Evolutionary conservation across 1,140 invertebrate genomes (phyloP), one percentile per base, ranked within the genome.

Genomic region (Paralvinella palmiformis): DNA sequence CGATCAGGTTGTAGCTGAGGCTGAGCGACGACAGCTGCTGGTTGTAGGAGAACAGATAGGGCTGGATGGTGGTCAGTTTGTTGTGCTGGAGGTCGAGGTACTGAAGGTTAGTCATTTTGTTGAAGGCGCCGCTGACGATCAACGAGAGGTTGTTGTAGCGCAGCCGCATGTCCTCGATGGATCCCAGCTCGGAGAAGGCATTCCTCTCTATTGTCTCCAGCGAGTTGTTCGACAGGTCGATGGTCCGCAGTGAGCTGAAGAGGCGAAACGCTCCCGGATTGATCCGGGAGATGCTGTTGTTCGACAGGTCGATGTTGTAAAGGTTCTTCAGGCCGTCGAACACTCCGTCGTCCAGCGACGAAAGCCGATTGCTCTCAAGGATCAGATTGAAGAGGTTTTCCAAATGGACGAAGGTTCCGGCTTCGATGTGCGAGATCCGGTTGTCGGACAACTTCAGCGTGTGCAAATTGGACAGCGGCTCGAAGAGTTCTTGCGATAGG

Each of bases 81-180:
- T 57, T 57, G 55, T 57, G 20, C 20, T 57, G 29, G 27, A 57
- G 55, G 33, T 57, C 33, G 29, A 57, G 55, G 33, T 32, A 57
- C 20, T 22, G 27, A 7, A 57, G 33, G 17, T 33, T 33, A 24
- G 22, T 15, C 5, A 57, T 24, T 20, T 36, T 36, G 27, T 33
- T 57, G 29, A 57, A 57, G 1, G 55, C 55, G 5, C 29, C 27
- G 29, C 33, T 20, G 7, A 22, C 20, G 27, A 57, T 15, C 20
- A 20, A 31, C 27, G 20, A 31, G 33, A 57, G 27, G 27, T 33
- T 6, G 55, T 57, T 57, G 20, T 31, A 4, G 27, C 33, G 29
- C 6, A 57, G 55, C 20, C 27, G n/a, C 33, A 57, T 20, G 2
- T 6, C 33, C 55, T 32, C 20, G 27, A 57, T 10, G 20, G 27